These are phyloP conservation scores for Nicator chloris DNA, from an alignment of 2,113 vertebrate genomes.

Conservation along the genomic window DNA sequence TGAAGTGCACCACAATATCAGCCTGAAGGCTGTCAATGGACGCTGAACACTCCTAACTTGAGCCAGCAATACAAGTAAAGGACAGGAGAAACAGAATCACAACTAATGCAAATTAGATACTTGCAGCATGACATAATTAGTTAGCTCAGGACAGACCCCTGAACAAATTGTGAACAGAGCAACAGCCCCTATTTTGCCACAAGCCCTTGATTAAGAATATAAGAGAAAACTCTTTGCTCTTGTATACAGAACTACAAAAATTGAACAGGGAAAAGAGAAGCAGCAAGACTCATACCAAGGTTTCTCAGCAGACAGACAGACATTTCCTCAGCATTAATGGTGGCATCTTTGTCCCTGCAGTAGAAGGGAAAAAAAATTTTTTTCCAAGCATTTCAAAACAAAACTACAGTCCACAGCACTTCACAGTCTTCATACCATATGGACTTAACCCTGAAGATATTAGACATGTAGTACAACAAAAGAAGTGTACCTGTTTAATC, in stretches of 20 bases:
- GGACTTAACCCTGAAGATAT: background rate
- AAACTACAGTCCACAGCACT: background rate
- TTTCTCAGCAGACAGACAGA: conserved; percentile 82
- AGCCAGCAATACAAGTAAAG: background rate
- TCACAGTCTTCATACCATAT: background rate
- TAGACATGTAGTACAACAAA: background rate
- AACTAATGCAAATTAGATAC: background rate
- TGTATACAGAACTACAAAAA: background rate
- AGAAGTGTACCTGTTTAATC: background rate
- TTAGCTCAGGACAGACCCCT: background rate
- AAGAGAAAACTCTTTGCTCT: background rate
- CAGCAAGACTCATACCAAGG: conserved; percentile 75
- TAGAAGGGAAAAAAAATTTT: background rate
- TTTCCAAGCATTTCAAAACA: background rate
- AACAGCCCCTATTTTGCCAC: background rate
- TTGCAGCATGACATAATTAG: background rate
- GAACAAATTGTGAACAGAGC: background rate
- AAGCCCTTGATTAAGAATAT: background rate
- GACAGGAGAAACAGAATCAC: background rate
- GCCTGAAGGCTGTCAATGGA: background rate
- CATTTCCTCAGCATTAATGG: conserved; percentile 81
- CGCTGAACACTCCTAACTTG: background rate
- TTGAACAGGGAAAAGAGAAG: background rate
- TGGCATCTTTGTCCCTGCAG: conserved; percentile 81
- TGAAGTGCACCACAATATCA: background rate